Evolutionary conservation across 2,113 vertebrate genomes (phyloP).

Genomic region (Noctilio leporinus): DNA sequence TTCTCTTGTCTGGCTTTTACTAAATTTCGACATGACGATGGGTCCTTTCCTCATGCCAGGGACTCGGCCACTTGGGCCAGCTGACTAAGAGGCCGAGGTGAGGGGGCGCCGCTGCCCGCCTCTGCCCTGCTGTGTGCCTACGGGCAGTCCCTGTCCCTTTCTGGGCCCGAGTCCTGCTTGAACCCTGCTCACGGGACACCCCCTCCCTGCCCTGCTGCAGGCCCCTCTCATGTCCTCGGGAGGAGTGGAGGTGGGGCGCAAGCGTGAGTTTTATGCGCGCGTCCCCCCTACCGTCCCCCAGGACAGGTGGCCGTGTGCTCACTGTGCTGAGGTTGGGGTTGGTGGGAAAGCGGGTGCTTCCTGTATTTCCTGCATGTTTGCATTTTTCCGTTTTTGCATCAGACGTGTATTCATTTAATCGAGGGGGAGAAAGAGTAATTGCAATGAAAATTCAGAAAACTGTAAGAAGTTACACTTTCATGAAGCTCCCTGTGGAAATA

Average conservation of each 20-base stretch:
- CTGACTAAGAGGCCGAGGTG: neutral
- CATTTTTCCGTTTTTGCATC: neutral
- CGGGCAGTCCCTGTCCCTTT: neutral
- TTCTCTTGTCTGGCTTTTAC: neutral
- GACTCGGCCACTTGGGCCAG: neutral
- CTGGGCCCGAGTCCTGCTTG: neutral
- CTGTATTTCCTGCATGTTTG: neutral
- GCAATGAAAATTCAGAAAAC: neutral
- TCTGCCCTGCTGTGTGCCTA: neutral
- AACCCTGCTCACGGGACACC: neutral
- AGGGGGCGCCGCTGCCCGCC: too few relatives aligned
- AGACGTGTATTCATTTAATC: neutral
- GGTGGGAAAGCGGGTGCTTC: neutral
- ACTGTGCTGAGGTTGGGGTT: too few relatives aligned
- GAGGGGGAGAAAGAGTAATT: neutral
- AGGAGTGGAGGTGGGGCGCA: rapidly evolving
- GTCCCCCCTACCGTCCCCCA: rapidly evolving
- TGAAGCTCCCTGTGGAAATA: neutral
- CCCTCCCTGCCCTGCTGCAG: rapidly evolving
- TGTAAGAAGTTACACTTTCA: neutral
- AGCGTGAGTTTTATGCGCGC: rapidly evolving
- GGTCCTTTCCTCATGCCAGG: neutral
- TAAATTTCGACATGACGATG: neutral
- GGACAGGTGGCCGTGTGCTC: neutral
- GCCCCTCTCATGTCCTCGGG: neutral